Conservation (phyloP, 2,888 invertebrate genomes). For the Hetaerina titia region DNA sequence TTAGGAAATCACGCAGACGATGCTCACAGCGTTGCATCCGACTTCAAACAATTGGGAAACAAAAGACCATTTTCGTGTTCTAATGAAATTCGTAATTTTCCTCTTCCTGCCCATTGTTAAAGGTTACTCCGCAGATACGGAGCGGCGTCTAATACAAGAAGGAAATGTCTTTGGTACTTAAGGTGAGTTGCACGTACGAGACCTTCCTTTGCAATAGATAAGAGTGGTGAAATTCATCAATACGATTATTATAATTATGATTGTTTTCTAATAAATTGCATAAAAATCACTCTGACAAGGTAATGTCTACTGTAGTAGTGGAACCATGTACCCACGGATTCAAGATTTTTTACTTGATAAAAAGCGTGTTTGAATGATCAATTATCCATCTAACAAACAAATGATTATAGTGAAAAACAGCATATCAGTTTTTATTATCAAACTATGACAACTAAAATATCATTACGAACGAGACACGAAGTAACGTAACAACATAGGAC, state of each 20-base stretch:
- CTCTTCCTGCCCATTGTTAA: constrained; percentile 8
- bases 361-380: too few relatives aligned
- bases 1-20: neutral
- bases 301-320: too few relatives aligned
- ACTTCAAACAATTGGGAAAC: neutral
- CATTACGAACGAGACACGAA: neutral
- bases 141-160: neutral
- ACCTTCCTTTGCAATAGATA: too few relatives aligned
- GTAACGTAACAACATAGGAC: neutral
- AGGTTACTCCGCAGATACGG: neutral
- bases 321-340: too few relatives aligned
- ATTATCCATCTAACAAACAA: neutral
- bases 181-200: neutral
- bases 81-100: neutral
- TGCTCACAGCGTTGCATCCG: neutral
- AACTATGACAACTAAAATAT: neutral
- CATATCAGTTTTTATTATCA: neutral
- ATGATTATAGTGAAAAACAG: neutral
- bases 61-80: neutral
- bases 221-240: too few relatives aligned
- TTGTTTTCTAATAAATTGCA: too few relatives aligned
- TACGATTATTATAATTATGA: too few relatives aligned
- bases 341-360: too few relatives aligned
- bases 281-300: too few relatives aligned
- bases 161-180: neutral